These are phyloP conservation scores for Malurus alboscapulatus DNA, from an alignment of 2,113 vertebrate genomes.

Conservation along the genomic window DNA sequence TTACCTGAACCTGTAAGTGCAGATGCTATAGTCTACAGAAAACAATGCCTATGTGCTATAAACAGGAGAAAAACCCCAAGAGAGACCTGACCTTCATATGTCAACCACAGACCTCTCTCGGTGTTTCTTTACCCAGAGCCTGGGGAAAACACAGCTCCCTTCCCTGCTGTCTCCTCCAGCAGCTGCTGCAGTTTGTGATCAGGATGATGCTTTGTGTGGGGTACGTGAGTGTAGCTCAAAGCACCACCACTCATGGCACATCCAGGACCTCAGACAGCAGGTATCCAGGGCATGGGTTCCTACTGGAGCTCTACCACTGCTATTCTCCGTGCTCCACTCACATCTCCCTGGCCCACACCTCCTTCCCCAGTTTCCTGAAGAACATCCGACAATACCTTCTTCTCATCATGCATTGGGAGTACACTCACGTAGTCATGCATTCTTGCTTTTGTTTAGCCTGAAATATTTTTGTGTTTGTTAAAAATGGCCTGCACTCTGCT, in stretches of 20 bases:
- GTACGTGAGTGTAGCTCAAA: neutral
- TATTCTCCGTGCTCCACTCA: neutral
- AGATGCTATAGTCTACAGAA: neutral
- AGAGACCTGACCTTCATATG: neutral
- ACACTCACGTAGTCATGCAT: rapidly evolving
- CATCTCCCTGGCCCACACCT: neutral
- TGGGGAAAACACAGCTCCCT: neutral
- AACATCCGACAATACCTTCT: neutral
- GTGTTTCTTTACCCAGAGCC: neutral
- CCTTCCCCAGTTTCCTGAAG: neutral
- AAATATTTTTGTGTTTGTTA: neutral
- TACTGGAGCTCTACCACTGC: neutral
- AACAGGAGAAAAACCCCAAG: neutral
- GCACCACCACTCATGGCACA: neutral
- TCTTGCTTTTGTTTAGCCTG: neutral
- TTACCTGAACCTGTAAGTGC: neutral
- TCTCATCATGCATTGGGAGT: neutral
- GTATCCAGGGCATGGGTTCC: neutral
- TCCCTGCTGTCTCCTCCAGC: neutral
- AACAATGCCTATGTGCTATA: neutral
- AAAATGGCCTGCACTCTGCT: neutral
- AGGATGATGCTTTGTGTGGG: neutral
- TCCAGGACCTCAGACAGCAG: neutral
- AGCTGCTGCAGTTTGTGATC: neutral
- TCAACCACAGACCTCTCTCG: neutral